phyloP scores from a whole-genome alignment of 2,113 vertebrate genomes.

The pig (Sus scrofa) region DNA sequence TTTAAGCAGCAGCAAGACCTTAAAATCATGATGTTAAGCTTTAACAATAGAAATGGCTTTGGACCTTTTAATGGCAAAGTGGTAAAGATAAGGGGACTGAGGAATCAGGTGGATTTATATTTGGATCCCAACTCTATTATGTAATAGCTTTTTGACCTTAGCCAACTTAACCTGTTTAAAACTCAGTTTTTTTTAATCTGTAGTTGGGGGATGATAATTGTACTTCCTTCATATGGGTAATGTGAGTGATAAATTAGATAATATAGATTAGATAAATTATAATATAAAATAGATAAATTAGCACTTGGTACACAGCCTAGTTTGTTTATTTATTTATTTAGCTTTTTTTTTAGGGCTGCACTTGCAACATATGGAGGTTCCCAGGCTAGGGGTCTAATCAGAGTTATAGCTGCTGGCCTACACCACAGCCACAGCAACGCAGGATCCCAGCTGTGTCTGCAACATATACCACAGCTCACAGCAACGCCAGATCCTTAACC shows the following conservation, averaged over 20 bases:
- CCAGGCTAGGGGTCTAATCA: too few species aligned
- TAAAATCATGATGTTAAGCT: constrained; percentile 39
- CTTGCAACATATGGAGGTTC: too few species aligned
- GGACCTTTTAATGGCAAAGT: constrained; percentile 34
- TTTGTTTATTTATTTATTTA: too few species aligned
- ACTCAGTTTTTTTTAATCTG: not conserved
- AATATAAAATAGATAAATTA: constrained; percentile 30
- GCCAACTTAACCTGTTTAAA: constrained; percentile 59
- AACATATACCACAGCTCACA: too few species aligned
- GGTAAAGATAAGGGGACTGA: constrained; percentile 11
- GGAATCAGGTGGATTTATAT: constrained; percentile 46
- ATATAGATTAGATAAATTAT: constrained; percentile 29
- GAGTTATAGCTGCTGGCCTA: too few species aligned
- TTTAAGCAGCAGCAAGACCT: constrained; percentile 41
- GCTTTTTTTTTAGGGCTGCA: too few species aligned
- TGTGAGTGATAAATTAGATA: constrained; percentile 24
- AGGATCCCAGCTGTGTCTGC: too few species aligned
- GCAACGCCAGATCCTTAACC: too few species aligned
- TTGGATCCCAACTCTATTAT: constrained; percentile 1
- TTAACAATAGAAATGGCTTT: not conserved
- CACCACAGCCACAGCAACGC: too few species aligned
- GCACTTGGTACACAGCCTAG: not conserved
- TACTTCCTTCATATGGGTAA: constrained; percentile 41
- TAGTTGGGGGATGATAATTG: not conserved
- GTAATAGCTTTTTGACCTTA: constrained; percentile 40